Base-by-base conservation (phyloP, 2,113 vertebrate species). In the Paralichthys olivaceus region DNA sequence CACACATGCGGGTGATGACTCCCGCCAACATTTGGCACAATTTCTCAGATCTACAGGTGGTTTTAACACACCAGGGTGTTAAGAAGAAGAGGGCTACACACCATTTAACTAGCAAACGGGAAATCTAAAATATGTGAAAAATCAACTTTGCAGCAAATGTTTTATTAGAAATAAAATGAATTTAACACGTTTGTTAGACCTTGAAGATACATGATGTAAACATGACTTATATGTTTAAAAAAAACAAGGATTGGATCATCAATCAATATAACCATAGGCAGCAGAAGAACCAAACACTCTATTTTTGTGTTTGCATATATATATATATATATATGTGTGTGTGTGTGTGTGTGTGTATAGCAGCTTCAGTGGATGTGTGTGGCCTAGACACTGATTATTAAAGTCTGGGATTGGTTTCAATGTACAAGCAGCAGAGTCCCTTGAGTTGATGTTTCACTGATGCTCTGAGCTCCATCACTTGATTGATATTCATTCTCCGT, bases 401-500 rank as follows among this genome's bases (percentile, higher is more conserved):
- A 2, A 37, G 11, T 37, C 15, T 17, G 45, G 45, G 45, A 15
- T 6, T 19, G 45, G 15, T 49, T 15, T 49, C 14, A 19, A 2
- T 49, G 14, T 19, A 15, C 45, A 19, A 49, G 45, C 17, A 19
- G 15, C 45, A 15, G 37, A 40, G 45, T 49, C 45, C 45, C 45
- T 19, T 49, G 45, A 49, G 45, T 19, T 7, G 45, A 15, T 7
- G 45, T 49, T 19, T 19, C 45, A 19, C 45, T 49, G 45, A 49
- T 20, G 17, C 45, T 17, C 45, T 49, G 45, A 49, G 45, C 45
- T 49, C 17, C 45, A 49, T 43, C n/a, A 8, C 11, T 40, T 62
- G 60, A 64, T 47, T 64, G 61, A 47, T 47, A 23, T 25, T 2
- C 60, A 28, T 29, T 66, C 20, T 40, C 55, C 68, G 64, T 12